Base-by-base conservation (phyloP, 2,797 vertebrate species). In the Pitangus sulphuratus region DNA sequence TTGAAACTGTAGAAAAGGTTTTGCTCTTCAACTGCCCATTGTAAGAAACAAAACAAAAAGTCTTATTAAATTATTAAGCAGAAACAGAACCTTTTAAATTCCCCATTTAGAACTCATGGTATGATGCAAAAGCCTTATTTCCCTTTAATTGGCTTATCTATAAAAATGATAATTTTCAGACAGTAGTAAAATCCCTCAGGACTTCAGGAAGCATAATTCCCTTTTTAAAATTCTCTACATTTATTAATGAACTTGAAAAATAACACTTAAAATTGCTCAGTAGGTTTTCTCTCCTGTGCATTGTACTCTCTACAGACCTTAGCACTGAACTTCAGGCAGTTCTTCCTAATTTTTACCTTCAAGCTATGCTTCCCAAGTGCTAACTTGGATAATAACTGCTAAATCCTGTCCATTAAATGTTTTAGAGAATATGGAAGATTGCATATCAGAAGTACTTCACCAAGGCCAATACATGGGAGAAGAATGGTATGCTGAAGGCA, bases 201-300 rank as follows among this genome's bases (percentile, higher is more conserved):
- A 96, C 79, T 71, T 93, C 92, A 96, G 86, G 93, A 94, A 84
- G 68, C 57, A 95, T 96, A 97, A 96, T 96, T 95, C 90, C 64
- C 90, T 94, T 97, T 96, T 96, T 84, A 84, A 97, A 97, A 97
- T 94, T 97, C 96, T 94, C 65, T 78, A 82, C 91, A 83, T 97
- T 95, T 97, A 97, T 95, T 97, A 97, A 96, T 97, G 96, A 94
- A 96, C 96, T 95, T 57, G 56, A 95, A 96, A 97, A 97, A 92
- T 90, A 97, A 83, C 89, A 81, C 57, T 90, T 95, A 87, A 94
- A 94, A 72, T 87, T 94, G 53, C 79, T 95, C 2, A 0, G 80
- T 90, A 94, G 87, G 87, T 82, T 80, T 95, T 82, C 58, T 44
- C 92, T 94, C 86, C 60, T 79, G 84, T 94, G 95, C 74, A 37